Percentiles rank a stretch among this genome's conserved stretches.
Evolutionary conservation across 2,888 invertebrate genomes (phyloP).

Genomic region (Cryptus armator): DNA sequence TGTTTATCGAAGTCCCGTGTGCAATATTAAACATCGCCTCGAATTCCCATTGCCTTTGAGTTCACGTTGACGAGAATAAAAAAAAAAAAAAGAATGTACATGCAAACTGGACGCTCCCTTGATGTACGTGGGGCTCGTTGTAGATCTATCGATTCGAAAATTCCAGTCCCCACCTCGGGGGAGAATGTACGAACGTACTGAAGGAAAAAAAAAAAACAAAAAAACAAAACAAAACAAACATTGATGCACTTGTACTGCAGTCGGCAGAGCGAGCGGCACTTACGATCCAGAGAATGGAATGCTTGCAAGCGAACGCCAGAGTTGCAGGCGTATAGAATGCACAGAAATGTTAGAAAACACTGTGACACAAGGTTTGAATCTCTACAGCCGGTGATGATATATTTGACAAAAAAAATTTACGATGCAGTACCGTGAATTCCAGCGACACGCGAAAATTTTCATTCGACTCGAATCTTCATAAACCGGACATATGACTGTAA

Average conservation of each 20-base stretch:
- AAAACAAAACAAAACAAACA: conserved; percentile 19
- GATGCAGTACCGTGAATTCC: no score
- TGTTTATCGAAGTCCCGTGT: not conserved
- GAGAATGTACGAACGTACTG: conserved; percentile 4
- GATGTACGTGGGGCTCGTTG: conserved; percentile 8
- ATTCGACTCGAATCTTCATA: no score
- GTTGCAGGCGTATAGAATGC: conserved; percentile 29
- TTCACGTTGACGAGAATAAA: not conserved
- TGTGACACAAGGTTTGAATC: not conserved
- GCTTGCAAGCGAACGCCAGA: conserved; percentile 21
- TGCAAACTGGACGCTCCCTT: not conserved
- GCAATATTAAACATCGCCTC: not conserved
- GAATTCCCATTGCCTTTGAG: not conserved
- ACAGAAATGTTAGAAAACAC: conserved; percentile 4
- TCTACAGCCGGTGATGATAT: not conserved
- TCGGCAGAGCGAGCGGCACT: conserved; percentile 41
- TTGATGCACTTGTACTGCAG: conserved; percentile 33
- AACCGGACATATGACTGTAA: no score
- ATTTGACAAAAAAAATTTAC: not conserved
- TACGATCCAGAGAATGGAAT: conserved; percentile 38
- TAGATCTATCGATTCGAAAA: conserved; percentile 34
- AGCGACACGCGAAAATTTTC: no score
- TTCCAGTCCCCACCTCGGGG: conserved; percentile 5
- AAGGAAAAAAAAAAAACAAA: not conserved
- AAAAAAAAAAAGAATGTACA: not conserved